Base-by-base conservation (phyloP, 2,888 invertebrate genomes). In the Drosophila dives region DNA sequence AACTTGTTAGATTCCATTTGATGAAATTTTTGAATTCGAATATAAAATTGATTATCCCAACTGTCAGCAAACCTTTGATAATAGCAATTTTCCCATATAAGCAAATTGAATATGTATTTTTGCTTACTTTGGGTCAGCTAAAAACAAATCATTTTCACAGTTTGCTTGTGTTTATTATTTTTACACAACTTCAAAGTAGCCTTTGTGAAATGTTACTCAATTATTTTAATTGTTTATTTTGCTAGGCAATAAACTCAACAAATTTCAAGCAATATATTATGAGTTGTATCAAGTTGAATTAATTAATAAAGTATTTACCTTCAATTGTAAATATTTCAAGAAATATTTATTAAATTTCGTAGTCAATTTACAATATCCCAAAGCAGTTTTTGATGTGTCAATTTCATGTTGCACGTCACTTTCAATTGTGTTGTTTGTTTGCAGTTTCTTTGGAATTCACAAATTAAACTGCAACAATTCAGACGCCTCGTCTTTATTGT, bases 381-480 rank as follows among this genome's bases (percentile, higher is more conserved):
- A 3, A 45, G 20, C 45, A 34, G 17, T 48, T 48, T 45, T 54
- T 55, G 1, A 48, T 45, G 23, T 33, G 20, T 20, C n/a, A 8
- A 15, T 48, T 48, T 59, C 48, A 17, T 36, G n/a, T 50, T 29
- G 29, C 49, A 49, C 45, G 54, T 34, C 55, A 36, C 55, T 17
- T 26, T 38, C 51, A 69, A 68, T 71, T 71, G 63, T 3, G 34
- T 51, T n/a, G 53, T 38, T 64, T 49, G 33, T 29, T 36, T 40
- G 12, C n/a, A 29, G n/a, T 29, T 33, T 45, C 38, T 45, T 49
- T 26, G 12, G 26, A 40, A 58, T 64, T 51, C 50, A 42, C 26
- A 61, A 74, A 75, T 69, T 53, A 34, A 68, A 69, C 38, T 75
- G 70, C 51, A 61, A 34, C 64, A 65, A 65, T 65, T 59, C 36